Evolutionary conservation across 2,888 invertebrate genomes (phyloP).

Genomic region (Hypselothyrea guttata): DNA sequence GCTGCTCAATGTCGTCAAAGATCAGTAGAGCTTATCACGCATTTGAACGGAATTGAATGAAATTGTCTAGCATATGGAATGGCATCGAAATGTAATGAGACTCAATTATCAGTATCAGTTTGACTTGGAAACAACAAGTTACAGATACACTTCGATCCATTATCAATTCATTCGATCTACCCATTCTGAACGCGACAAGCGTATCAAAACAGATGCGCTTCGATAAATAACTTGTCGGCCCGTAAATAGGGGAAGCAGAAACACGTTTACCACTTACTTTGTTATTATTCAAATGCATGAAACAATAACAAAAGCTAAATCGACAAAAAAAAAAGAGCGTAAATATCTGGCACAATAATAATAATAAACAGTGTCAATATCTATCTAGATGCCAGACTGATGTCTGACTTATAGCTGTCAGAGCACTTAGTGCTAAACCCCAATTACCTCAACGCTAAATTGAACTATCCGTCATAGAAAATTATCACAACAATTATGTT

Average conservation of each 20-base stretch:
- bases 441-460: constrained; percentile 26
- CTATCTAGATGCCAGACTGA: constrained; percentile 1
- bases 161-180: too few relatives aligned
- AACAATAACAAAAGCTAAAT: too few relatives aligned
- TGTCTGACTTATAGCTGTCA: constrained; percentile 28
- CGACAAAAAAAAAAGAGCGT: neutral
- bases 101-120: constrained; percentile 47
- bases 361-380: constrained; percentile 25
- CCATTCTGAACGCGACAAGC: constrained; percentile 27
- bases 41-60: too few relatives aligned
- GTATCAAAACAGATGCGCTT: constrained; percentile 46
- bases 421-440: constrained; percentile 26
- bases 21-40: constrained; percentile 53
- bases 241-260: constrained; percentile 23
- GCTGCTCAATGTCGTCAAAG: constrained; percentile 30
- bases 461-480: constrained; percentile 26
- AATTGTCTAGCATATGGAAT: constrained; percentile 9
- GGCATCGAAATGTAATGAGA: constrained; percentile 38
- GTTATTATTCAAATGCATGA: neutral
- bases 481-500: constrained; percentile 44
- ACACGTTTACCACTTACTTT: constrained; percentile 12
- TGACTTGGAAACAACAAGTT: constrained; percentile 37
- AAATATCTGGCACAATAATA: constrained; percentile 20
- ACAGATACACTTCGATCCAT: neutral
- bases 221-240: constrained; percentile 31